Evolutionary conservation across 1,140 invertebrate genomes (phyloP).

Genomic region (Campoletis sonorensis): DNA sequence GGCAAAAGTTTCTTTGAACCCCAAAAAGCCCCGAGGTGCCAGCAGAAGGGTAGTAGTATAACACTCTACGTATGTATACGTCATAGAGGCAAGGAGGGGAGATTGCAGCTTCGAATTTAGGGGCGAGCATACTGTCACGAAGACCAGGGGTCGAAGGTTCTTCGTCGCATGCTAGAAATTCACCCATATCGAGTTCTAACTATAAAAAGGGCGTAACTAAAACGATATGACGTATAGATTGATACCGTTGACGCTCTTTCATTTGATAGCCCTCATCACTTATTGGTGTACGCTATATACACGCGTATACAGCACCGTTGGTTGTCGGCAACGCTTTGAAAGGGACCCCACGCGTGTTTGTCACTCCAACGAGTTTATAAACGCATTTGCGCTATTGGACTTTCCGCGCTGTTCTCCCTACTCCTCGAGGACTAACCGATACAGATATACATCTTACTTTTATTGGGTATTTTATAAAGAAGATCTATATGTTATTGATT

Average conservation of each 20-base stretch:
- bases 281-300: too few relatives aligned
- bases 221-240: not conserved
- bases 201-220: not conserved
- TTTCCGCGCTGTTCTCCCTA: constrained; percentile 55
- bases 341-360: constrained; percentile 37
- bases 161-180: not conserved
- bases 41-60: not conserved
- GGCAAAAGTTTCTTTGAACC: constrained; percentile 40
- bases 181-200: not conserved
- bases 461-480: too few relatives aligned
- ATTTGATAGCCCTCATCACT: too few relatives aligned
- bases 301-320: not conserved
- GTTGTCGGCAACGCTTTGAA: constrained; percentile 39
- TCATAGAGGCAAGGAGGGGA: not conserved
- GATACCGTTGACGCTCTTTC: not conserved
- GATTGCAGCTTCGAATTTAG: not conserved
- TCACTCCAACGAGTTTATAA: constrained; percentile 57
- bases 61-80: not conserved
- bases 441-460: not conserved
- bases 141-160: constrained; percentile 32
- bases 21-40: constrained; percentile 18
- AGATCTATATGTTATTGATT: too few relatives aligned
- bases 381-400: constrained; percentile 63
- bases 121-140: constrained; percentile 14
- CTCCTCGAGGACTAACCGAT: not conserved